phyloP scores from a whole-genome alignment of 1,140 invertebrate genomes.

The Nilaparvata lugens region DNA sequence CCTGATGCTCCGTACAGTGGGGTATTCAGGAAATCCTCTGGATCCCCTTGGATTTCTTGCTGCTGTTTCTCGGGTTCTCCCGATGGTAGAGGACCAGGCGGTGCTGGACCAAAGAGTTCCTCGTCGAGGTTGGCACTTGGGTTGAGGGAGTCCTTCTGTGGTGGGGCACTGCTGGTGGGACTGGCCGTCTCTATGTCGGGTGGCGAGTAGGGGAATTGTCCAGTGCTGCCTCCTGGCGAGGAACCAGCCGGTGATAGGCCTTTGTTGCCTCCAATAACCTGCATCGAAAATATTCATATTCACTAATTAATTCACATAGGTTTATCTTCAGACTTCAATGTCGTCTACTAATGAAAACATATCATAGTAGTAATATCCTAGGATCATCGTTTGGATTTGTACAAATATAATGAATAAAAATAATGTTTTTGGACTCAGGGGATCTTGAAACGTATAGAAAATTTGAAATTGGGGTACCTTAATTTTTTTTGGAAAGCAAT shows the following conservation, averaged over 20 bases:
- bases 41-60: not conserved
- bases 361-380: too few relatives aligned
- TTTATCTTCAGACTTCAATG: too few relatives aligned
- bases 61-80: not conserved
- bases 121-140: not conserved
- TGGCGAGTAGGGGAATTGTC: not conserved
- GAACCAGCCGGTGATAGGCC: not conserved
- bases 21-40: not conserved
- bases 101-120: not conserved
- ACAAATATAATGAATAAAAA: too few relatives aligned
- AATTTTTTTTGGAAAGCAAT: too few relatives aligned
- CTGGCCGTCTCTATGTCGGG: not conserved
- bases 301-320: too few relatives aligned
- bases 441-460: too few relatives aligned
- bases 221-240: not conserved
- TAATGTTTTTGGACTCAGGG: too few relatives aligned
- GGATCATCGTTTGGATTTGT: too few relatives aligned
- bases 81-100: not conserved
- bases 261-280: constrained; percentile 1
- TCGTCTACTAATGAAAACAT: too few relatives aligned
- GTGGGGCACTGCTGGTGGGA: not conserved
- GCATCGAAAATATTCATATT: too few relatives aligned
- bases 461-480: too few relatives aligned
- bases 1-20: not conserved
- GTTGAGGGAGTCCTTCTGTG: not conserved